Evolutionary conservation across 2,797 vertebrate species (phyloP).

Genomic region (Novumbra hubbsi): DNA sequence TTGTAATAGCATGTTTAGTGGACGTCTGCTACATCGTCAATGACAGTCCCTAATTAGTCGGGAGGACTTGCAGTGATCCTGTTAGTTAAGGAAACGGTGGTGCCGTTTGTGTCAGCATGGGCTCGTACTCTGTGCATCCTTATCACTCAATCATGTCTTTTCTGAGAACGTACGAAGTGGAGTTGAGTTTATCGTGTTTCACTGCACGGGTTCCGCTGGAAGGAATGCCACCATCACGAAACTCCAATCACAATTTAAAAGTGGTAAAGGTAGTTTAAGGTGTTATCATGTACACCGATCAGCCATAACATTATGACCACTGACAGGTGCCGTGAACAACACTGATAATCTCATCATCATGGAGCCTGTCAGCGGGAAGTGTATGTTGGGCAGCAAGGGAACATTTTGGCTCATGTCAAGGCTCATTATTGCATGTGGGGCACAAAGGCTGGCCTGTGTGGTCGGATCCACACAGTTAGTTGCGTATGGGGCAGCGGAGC

Average conservation of each 20-base stretch:
- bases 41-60: constrained; percentile 14
- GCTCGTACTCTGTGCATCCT: not conserved
- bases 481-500: no score
- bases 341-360: no score
- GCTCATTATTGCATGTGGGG: no score
- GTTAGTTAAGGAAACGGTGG: not conserved
- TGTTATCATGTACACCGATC: not conserved
- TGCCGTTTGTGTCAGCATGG: not conserved
- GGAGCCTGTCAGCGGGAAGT: no score
- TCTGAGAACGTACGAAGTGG: not conserved
- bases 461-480: no score
- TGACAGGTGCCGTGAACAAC: no score
- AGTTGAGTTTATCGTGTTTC: not conserved
- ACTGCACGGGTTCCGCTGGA: not conserved
- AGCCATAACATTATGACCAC: no score
- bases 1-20: not conserved
- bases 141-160: not conserved
- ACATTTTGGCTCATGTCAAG: no score
- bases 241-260: not conserved
- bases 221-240: not conserved
- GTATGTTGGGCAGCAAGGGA: no score
- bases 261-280: not conserved
- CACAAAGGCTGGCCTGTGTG: no score
- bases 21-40: constrained; percentile 9
- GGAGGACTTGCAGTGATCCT: not conserved